phyloP scores from a whole-genome alignment of 1,140 invertebrate genomes.

The Listronotus oregonensis region DNA sequence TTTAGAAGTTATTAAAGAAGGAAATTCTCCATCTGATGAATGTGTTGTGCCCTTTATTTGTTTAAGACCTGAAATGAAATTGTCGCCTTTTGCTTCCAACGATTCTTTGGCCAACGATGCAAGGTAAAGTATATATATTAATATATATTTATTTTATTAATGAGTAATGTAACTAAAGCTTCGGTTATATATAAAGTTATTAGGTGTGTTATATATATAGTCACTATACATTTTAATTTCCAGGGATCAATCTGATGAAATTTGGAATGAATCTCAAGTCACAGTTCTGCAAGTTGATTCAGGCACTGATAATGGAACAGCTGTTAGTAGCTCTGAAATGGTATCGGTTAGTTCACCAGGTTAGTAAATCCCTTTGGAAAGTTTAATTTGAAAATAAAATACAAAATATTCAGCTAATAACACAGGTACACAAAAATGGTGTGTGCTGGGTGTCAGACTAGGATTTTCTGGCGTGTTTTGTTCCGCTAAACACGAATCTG shows the following conservation, averaged over 20 bases:
- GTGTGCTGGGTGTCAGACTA: too few relatives aligned
- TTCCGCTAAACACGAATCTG: too few relatives aligned
- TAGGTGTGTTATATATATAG: too few relatives aligned
- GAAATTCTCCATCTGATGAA: constrained; percentile 51
- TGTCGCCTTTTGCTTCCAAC: constrained; percentile 77
- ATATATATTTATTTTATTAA: constrained; percentile 6
- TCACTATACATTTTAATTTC: too few relatives aligned
- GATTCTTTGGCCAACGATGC: constrained; percentile 77
- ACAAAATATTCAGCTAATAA: too few relatives aligned
- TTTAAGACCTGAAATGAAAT: constrained; percentile 53
- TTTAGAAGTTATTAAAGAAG: constrained; percentile 37
- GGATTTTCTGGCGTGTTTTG: too few relatives aligned
- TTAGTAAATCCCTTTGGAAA: background rate
- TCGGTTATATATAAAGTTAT: too few relatives aligned
- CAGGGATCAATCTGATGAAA: constrained; percentile 80
- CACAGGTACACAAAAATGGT: too few relatives aligned
- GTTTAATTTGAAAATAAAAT: too few relatives aligned
- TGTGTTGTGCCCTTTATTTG: constrained; percentile 55
- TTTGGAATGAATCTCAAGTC: constrained; percentile 86
- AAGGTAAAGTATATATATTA: constrained; percentile 52
- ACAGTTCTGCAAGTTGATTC: constrained; percentile 79
- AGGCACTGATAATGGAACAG: constrained; percentile 66
- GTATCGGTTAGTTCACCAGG: constrained; percentile 63
- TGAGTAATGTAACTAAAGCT: too few relatives aligned
- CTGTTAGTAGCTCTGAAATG: constrained; percentile 64